phyloP scores from a whole-genome alignment of 2,797 vertebrate genomes.

The Apodemus agrarius region DNA sequence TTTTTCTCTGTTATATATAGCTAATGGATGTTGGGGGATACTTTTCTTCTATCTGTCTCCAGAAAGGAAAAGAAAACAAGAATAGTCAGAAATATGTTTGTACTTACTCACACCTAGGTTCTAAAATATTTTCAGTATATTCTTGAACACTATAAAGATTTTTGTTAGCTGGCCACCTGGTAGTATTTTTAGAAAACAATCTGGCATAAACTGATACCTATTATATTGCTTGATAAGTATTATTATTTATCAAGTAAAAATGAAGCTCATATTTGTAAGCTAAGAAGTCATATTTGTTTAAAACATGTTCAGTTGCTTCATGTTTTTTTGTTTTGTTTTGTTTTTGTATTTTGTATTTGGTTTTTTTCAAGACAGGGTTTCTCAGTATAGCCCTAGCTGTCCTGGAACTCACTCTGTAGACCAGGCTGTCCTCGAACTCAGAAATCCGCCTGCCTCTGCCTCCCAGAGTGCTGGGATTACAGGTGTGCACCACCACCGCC shows the following conservation, averaged over 20 bases:
- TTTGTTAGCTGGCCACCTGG: not conserved
- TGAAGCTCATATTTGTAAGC: not conserved
- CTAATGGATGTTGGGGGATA: not conserved
- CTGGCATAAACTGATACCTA: not conserved
- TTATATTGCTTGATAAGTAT: not conserved
- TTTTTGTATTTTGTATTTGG: too few species aligned
- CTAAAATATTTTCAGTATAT: not conserved
- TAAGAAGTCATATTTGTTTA: constrained; percentile 32
- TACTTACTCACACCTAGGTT: not conserved
- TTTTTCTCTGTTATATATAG: not conserved
- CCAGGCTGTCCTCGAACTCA: too few species aligned
- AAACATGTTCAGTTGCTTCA: not conserved
- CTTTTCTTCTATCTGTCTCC: not conserved
- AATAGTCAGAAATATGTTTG: not conserved
- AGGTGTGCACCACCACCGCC: too few species aligned
- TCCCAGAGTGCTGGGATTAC: too few species aligned
- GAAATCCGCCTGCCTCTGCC: too few species aligned
- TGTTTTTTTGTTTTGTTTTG: too few species aligned
- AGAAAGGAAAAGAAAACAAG: not conserved
- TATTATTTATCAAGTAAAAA: constrained; percentile 7
- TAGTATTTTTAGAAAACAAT: not conserved
- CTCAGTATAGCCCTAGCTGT: too few species aligned
- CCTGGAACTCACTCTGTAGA: too few species aligned
- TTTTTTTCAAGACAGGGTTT: too few species aligned
- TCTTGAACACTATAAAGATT: not conserved